A percentile compares a stretch with the other conserved stretches of the same genome.
phyloP scores from a whole-genome alignment of 2,113 vertebrate species.

The Motacilla tschutschensis region DNA sequence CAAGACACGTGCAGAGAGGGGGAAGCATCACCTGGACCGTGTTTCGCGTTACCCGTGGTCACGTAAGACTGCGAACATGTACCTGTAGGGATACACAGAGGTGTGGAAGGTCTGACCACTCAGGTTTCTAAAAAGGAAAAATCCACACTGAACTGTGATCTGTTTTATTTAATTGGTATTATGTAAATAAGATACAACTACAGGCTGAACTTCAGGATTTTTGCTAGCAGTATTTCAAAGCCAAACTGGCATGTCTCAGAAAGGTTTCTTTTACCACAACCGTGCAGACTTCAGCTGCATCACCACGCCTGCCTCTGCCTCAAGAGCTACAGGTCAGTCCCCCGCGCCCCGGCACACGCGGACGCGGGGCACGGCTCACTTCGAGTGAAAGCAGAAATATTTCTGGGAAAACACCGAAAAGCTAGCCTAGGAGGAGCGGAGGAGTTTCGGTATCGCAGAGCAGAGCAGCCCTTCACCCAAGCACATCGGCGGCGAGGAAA shows the following conservation, averaged over 20 bases:
- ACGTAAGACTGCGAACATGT: fast-evolving
- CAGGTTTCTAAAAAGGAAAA: not conserved
- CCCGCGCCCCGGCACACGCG: fast-evolving
- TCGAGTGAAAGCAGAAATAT: fast-evolving
- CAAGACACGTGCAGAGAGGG: fast-evolving
- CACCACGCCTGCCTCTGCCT: too few relatives aligned
- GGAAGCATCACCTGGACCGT: fast-evolving
- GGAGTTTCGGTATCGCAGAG: fast-evolving
- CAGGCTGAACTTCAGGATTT: not conserved
- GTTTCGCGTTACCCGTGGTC: fast-evolving
- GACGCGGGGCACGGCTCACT: fast-evolving
- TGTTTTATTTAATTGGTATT: not conserved
- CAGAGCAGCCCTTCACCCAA: not conserved
- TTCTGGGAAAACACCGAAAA: not conserved
- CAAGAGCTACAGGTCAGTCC: fast-evolving
- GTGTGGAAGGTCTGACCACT: fast-evolving
- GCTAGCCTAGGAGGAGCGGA: too few relatives aligned
- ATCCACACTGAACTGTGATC: not conserved
- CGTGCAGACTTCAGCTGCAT: fast-evolving
- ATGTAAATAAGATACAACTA: not conserved
- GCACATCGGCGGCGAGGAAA: fast-evolving
- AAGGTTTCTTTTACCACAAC: not conserved
- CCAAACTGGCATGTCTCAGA: fast-evolving
- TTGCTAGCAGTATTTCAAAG: not conserved
- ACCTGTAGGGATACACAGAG: not conserved